These are phyloP conservation scores for Podabrus alpinus DNA, from an alignment of 2,888 invertebrate genomes.

Conservation along the genomic window DNA sequence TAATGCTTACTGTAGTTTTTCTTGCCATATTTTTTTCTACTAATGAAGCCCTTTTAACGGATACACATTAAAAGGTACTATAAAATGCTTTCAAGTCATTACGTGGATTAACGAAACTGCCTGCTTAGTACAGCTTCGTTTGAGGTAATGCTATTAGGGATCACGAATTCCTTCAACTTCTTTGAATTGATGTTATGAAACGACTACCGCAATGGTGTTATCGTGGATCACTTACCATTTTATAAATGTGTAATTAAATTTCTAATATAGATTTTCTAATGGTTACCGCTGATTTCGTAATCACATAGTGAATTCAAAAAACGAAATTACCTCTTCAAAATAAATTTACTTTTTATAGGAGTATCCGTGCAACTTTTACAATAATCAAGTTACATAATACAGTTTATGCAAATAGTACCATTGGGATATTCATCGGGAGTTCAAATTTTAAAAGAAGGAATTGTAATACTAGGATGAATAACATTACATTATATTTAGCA, in stretches of 20 bases:
- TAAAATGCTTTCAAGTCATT: constrained; percentile 39
- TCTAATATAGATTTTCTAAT: not conserved
- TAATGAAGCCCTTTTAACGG: constrained; percentile 28
- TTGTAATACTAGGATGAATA: not conserved
- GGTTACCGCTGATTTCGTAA: not conserved
- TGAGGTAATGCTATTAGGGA: constrained; percentile 28
- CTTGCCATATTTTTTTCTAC: constrained; percentile 1
- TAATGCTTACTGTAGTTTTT: not conserved
- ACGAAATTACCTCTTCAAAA: not conserved
- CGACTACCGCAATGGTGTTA: constrained; percentile 11
- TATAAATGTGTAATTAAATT: constrained; percentile 9
- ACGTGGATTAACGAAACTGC: constrained; percentile 35
- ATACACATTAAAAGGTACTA: constrained; percentile 37
- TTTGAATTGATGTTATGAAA: constrained; percentile 11
- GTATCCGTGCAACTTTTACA: not conserved
- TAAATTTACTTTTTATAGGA: not conserved
- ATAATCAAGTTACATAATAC: not conserved
- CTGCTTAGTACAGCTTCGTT: constrained; percentile 34
- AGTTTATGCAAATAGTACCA: not conserved
- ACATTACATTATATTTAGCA: not conserved
- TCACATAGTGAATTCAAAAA: not conserved
- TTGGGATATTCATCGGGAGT: not conserved
- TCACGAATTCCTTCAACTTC: constrained; percentile 15
- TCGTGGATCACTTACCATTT: constrained; percentile 11
- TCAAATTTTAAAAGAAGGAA: not conserved